Base-by-base conservation (phyloP, 2,888 invertebrate species). In the Eristalis arbustorum region DNA sequence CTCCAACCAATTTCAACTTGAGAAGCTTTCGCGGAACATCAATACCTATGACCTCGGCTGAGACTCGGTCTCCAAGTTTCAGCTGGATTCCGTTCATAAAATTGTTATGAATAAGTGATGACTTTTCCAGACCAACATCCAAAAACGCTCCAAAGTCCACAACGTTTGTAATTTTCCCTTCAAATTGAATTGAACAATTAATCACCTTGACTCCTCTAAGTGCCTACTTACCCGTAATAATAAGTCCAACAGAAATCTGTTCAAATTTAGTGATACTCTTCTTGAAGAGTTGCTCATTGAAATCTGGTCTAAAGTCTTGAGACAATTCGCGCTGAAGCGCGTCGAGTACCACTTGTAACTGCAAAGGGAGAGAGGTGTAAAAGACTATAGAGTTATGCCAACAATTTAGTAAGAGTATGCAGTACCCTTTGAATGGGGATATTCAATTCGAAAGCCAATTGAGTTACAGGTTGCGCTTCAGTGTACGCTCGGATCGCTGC, bases 111-210 rank as follows among this genome's bases (percentile, higher is more conserved):
- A 97, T 95, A 14, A 97, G 93, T 0, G 96, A 97, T 90, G 95
- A 94, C 62, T 92, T 94, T 23, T 95, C 95, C 0, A 97, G 95
- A 0, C 97, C 97, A 88, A 97, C 94, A 91, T 98, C 98, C 0
- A 98, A 96, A 92, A 98, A 98, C 71, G 96, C 96, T 0, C 98
- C 98, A 92, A 98, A 98, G 87, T 97, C 96, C 0, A 97, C 97
- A 0, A 97, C 95, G 92, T 98, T 98, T 22, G 94, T 94, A 0
- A 98, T 96, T 3, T 96, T 95, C 14, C 98, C 97, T 95, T 89
- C 0, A 18, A 49, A 49, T 1, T 10, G 10, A 31, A 22, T 3
- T 5, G 13, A 37, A 4, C 28, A 10, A 40, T 40, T 23, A 25
- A 34, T n/a, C 11, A 25, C 81, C 88, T 89, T 91, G n/a, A n/a